Base-by-base conservation (phyloP, 92 coral and sea anemone species). In the Nematostella vectensis region DNA sequence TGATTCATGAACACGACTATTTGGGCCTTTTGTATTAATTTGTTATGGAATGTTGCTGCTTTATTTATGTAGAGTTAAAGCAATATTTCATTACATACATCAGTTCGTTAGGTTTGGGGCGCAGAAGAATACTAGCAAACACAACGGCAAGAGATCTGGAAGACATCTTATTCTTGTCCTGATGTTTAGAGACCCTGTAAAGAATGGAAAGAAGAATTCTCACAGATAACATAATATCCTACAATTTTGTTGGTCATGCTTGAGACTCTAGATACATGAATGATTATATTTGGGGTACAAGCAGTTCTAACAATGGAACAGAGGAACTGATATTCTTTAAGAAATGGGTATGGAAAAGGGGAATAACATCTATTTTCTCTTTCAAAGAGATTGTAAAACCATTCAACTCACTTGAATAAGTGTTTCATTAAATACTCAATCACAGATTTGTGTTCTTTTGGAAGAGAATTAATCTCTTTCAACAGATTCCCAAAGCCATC, bases 51-150 rank as follows among this genome's bases (percentile, higher is more conserved):
- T n/a, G n/a, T n/a, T n/a, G n/a, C n/a, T n/a, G n/a, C n/a, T n/a
- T n/a, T n/a, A n/a, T 6, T 33, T 15, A 33, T 33, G 40, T 33
- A 33, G 40, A 33, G 6, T 45, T 45, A 8, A 45, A 45, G 23
- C 4, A 45, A 45, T 45, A 31, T 16, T 10, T 10, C 17, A 6
- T n/a, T 27, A 78, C 96, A 62, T 74, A 89, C 96, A 61, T 76
- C 11, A 76, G 55, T 21, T 85, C 68, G 47, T 76, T 70, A 8
- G 65, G 82, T 11, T 25, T 44, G 52, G 96, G 96, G 18, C 88
- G 57, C 59, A 89, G 56, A 60, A 89, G 42, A n/a, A 89, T 63
- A 31, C 88, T 78, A 15, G 89, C 86, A 77, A 89, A 89, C 22
- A 73, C 36, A 13, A 61, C 31, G 1, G 95, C 83, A 2, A 89